phyloP scores from a whole-genome alignment of 1,140 invertebrate genomes.

The Goniozus legneri region DNA sequence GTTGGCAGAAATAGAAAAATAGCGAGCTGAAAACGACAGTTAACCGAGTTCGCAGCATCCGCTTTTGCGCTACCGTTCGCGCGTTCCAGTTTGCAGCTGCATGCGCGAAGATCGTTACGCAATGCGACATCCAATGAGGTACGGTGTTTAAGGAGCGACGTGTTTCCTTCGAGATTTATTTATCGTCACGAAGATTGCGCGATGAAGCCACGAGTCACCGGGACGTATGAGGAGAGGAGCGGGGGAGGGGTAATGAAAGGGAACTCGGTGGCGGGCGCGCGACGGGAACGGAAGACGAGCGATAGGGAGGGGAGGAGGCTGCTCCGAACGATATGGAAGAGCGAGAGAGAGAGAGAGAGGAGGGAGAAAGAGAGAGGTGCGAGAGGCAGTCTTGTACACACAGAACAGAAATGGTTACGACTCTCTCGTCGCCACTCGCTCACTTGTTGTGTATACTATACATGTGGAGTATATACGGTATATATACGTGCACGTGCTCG shows the following conservation, averaged over 20 bases:
- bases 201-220: slow-evolving; percentile 1
- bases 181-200: slow-evolving; percentile 25
- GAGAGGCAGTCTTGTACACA: not conserved
- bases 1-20: too few species aligned
- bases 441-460: too few species aligned
- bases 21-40: too few species aligned
- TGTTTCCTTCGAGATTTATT: slow-evolving; percentile 20
- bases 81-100: slow-evolving; percentile 7
- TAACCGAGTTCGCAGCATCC: too few species aligned
- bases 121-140: slow-evolving; percentile 2
- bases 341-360: too few species aligned
- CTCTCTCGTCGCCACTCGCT: too few species aligned
- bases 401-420: not conserved
- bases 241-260: slow-evolving; percentile 1
- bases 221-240: not conserved
- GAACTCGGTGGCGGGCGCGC: not conserved
- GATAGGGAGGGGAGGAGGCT: not conserved
- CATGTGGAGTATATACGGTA: too few species aligned
- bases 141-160: not conserved
- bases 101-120: not conserved
- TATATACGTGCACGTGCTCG: not conserved
- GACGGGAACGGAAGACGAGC: not conserved
- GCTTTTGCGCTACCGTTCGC: too few species aligned
- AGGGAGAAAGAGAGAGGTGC: too few species aligned
- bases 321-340: too few species aligned